Evolutionary conservation across 2,113 vertebrate genomes (phyloP).

Genomic region (Platichthys stellatus): DNA sequence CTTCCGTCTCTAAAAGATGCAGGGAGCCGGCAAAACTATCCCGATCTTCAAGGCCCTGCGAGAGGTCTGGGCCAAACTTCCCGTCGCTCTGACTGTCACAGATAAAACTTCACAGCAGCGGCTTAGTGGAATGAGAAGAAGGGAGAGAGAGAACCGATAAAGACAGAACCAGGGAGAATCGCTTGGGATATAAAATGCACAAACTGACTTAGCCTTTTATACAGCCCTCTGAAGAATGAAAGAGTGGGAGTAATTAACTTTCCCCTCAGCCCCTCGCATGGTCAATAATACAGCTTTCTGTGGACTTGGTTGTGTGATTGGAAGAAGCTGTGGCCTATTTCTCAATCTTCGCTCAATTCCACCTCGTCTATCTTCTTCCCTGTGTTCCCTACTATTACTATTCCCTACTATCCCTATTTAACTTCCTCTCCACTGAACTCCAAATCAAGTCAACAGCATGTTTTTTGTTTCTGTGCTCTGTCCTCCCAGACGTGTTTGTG

Average conservation of each 20-base stretch:
- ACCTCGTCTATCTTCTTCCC: constrained; percentile 8
- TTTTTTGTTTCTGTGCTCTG: no score
- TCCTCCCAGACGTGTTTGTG: no score
- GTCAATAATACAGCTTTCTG: constrained; percentile 34
- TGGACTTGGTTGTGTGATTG: constrained; percentile 24
- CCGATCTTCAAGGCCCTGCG: constrained; percentile 57
- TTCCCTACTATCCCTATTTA: not conserved
- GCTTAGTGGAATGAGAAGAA: constrained; percentile 37
- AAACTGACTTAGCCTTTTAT: constrained; percentile 11
- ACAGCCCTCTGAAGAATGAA: constrained; percentile 43
- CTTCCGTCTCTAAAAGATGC: constrained; percentile 3
- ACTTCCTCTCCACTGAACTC: constrained; percentile 24
- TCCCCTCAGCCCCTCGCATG: constrained; percentile 32
- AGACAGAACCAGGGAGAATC: constrained; percentile 11
- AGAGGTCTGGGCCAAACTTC: constrained; percentile 41
- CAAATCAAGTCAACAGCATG: no score
- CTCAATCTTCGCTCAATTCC: not conserved
- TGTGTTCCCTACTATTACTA: not conserved
- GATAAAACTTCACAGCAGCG: constrained; percentile 66
- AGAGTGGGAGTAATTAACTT: constrained; percentile 49
- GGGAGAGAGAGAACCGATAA: constrained; percentile 14
- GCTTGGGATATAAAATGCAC: not conserved
- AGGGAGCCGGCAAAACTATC: constrained; percentile 33
- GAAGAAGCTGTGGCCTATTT: constrained; percentile 31
- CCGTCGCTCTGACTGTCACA: constrained; percentile 41